These are phyloP conservation scores for Opisthograptis luteolata DNA, from an alignment of 2,888 invertebrate species.

Conservation along the genomic window DNA sequence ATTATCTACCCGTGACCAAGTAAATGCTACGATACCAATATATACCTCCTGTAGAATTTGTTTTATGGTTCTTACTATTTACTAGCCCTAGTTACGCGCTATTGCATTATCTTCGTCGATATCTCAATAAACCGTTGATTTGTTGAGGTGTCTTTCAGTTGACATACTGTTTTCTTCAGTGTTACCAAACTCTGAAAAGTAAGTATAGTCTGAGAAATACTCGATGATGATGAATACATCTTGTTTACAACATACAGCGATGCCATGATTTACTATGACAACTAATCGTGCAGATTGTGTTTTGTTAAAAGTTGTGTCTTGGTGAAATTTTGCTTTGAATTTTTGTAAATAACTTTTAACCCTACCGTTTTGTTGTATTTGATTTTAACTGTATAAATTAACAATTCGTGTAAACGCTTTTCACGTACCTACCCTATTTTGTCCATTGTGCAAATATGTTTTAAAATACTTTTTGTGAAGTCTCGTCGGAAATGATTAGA, in stretches of 20 bases:
- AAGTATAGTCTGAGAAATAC: neutral
- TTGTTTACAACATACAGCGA: neutral
- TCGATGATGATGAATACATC: neutral
- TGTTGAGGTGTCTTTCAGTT: neutral
- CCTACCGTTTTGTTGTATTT: neutral
- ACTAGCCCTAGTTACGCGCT: too few species aligned
- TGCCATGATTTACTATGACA: neutral
- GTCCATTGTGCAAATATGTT: neutral
- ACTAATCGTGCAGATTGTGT: constrained; percentile 1
- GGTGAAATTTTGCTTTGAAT: neutral
- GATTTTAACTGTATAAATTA: neutral
- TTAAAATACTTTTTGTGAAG: constrained; percentile 1
- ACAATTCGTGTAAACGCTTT: neutral
- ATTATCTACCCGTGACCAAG: too few species aligned
- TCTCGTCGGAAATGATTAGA: neutral
- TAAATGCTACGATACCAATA: too few species aligned
- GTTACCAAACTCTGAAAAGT: neutral
- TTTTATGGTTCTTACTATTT: too few species aligned
- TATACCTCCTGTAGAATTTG: too few species aligned
- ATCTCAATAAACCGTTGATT: too few species aligned
- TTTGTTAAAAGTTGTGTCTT: neutral
- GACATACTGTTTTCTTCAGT: neutral
- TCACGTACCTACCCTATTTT: neutral
- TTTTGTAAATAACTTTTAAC: constrained; percentile 3
- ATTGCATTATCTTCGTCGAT: too few species aligned